Evolutionary conservation across 2,888 invertebrate species (phyloP).

Genomic region (Ornithoptera alexandrae): DNA sequence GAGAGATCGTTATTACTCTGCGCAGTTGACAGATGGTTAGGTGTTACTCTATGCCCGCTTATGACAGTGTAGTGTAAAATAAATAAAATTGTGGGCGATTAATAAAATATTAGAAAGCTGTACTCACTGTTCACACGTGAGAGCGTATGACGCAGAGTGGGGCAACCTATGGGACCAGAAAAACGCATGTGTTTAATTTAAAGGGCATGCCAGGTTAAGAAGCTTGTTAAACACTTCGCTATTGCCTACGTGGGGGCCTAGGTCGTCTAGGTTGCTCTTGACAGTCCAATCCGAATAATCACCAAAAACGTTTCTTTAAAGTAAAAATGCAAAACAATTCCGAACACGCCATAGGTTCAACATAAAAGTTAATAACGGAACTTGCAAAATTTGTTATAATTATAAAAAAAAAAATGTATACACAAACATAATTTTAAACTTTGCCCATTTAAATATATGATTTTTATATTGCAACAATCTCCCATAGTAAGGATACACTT

Average conservation of each 20-base stretch:
- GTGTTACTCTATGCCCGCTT: conserved; percentile 12
- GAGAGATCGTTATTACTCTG: neutral
- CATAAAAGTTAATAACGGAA: neutral
- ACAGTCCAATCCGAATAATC: no score
- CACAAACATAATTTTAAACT: neutral
- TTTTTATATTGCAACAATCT: neutral
- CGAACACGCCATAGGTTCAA: neutral
- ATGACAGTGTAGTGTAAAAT: conserved; percentile 9
- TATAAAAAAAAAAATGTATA: neutral
- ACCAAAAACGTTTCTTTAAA: no score
- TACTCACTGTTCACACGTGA: conserved; percentile 85
- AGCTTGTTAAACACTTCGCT: conserved; percentile 56
- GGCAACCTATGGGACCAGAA: conserved; percentile 79
- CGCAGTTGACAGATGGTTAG: conserved; percentile 19
- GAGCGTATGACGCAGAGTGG: conserved; percentile 82
- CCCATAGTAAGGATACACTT: neutral
- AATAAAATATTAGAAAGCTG: conserved; percentile 54
- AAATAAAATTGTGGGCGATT: conserved; percentile 28
- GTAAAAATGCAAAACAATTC: neutral
- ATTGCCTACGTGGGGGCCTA: neutral
- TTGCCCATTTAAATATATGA: neutral
- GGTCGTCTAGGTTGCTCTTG: neutral
- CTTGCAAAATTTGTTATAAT: neutral
- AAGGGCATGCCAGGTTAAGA: conserved; percentile 77
- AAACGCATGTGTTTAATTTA: conserved; percentile 68